Conservation (phyloP, 2,888 invertebrate genomes). For the Kryphioiulus occultus region DNA sequence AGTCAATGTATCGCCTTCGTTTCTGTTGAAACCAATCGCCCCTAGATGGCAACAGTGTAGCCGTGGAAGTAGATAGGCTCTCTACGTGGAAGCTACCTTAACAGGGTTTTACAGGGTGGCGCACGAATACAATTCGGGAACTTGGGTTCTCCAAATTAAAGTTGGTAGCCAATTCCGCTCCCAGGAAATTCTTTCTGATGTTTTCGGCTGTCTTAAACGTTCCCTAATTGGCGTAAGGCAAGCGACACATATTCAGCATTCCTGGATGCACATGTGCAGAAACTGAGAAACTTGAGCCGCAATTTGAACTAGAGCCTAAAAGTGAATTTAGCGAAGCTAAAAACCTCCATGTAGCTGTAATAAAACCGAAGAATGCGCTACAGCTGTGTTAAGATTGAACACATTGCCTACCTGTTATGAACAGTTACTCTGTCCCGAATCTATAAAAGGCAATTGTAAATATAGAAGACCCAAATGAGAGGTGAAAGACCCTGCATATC, state of each 20-base stretch:
- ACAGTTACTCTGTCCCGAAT: background rate
- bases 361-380: slow-evolving; percentile 33
- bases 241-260: background rate
- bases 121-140: background rate
- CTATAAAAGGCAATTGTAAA: slow-evolving; percentile 34
- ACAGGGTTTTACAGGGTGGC: background rate
- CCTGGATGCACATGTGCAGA: background rate
- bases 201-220: background rate
- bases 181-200: background rate
- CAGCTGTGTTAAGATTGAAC: slow-evolving; percentile 36
- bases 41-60: background rate
- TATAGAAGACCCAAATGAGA: background rate
- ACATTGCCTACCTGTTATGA: slow-evolving; percentile 40
- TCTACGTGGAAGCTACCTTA: no score
- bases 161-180: background rate
- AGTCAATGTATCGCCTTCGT: background rate
- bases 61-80: background rate
- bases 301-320: background rate
- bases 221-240: background rate
- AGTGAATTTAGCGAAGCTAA: background rate
- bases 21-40: background rate
- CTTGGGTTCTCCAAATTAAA: background rate
- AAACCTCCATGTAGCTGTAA: background rate
- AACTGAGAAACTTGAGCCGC: background rate
- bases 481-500: slow-evolving; percentile 12